These are phyloP conservation scores for Acleris sparsana DNA, from an alignment of 2,888 invertebrate species.

Conservation along the genomic window DNA sequence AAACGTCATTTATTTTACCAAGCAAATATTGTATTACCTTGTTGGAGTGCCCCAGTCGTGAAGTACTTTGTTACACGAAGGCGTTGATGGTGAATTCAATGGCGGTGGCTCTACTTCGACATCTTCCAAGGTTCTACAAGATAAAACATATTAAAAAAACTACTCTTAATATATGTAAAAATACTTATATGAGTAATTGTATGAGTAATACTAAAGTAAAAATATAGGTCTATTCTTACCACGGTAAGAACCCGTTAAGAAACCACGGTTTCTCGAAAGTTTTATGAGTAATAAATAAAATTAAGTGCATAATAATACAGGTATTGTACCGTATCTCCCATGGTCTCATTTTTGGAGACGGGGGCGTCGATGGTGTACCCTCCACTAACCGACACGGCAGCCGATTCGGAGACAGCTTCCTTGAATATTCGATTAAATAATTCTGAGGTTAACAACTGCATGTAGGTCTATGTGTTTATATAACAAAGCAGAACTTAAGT, in stretches of 20 bases:
- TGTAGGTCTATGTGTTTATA: background rate
- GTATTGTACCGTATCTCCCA: slow-evolving; percentile 2
- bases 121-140: slow-evolving; percentile 2
- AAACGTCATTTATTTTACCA: background rate
- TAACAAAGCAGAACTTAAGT: background rate
- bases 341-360: slow-evolving; percentile 1
- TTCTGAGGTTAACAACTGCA: background rate
- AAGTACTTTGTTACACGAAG: background rate
- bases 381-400: background rate
- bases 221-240: background rate
- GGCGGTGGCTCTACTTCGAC: slow-evolving; percentile 2
- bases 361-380: slow-evolving; percentile 2
- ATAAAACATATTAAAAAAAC: background rate
- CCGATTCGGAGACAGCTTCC: slow-evolving; percentile 1
- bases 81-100: background rate
- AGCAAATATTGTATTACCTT: slow-evolving; percentile 2
- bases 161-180: background rate
- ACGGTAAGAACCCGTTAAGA: slow-evolving; percentile 2
- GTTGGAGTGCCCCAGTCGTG: slow-evolving; percentile 2
- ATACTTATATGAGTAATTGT: background rate
- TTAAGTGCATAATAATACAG: slow-evolving; percentile 1
- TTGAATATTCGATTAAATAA: background rate
- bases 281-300: slow-evolving; percentile 1
- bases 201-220: background rate
- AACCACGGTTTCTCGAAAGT: background rate